phyloP scores from a whole-genome alignment of 2,797 vertebrate species.

The Synanceia verrucosa region DNA sequence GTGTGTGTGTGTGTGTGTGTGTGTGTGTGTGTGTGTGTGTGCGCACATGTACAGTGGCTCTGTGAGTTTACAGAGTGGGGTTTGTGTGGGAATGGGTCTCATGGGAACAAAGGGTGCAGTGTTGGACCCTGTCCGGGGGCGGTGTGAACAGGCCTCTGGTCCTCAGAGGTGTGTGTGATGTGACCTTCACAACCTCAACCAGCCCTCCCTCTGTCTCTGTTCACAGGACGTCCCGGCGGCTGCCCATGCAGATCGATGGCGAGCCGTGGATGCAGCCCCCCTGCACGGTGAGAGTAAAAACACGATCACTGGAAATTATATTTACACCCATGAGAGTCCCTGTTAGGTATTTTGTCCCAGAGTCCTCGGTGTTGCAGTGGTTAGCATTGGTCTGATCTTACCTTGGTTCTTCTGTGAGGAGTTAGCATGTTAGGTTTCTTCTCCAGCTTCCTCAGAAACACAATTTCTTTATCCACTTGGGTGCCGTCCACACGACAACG shows the following conservation, averaged over 20 bases:
- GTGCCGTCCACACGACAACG: too few relatives aligned
- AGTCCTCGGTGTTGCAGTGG: too few relatives aligned
- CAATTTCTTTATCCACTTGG: too few relatives aligned
- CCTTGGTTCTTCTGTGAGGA: too few relatives aligned
- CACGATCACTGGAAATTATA: background rate
- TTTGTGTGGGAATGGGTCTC: conserved; percentile 77
- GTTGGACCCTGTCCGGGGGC: conserved; percentile 72
- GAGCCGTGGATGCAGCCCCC: conserved; percentile 98
- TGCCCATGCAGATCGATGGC: conserved; percentile 98
- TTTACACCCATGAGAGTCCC: too few relatives aligned
- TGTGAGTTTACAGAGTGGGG: conserved; percentile 77
- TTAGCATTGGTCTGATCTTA: too few relatives aligned
- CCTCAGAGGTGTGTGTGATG: conserved; percentile 65
- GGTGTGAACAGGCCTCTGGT: conserved; percentile 69
- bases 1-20: conserved; percentile 43
- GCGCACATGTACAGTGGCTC: conserved; percentile 40
- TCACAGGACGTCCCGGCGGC: conserved; percentile 88
- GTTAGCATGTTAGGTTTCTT: too few relatives aligned
- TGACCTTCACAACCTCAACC: conserved; percentile 56
- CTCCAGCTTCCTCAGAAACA: too few relatives aligned
- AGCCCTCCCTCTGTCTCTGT: conserved; percentile 5
- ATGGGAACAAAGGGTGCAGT: conserved; percentile 81
- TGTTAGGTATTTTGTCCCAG: too few relatives aligned
- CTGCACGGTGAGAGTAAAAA: conserved; percentile 86
- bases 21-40: conserved; percentile 27